These are phyloP conservation scores for Otocyon megalotis DNA, from an alignment of 2,113 vertebrate species.

Conservation along the genomic window DNA sequence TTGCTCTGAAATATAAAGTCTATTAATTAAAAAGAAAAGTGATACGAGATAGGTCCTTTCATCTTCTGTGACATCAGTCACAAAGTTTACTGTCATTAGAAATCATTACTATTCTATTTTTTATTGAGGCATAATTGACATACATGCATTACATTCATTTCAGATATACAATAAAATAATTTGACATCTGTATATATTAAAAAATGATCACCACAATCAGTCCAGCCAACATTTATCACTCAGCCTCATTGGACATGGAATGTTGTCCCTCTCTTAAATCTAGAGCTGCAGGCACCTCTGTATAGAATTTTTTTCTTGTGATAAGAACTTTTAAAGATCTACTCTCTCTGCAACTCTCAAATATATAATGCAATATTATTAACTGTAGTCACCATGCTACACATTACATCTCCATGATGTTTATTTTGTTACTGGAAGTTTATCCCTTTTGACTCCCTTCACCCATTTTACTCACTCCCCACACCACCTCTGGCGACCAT, in stretches of 20 bases:
- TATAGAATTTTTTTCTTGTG: not conserved
- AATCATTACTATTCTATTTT: not conserved
- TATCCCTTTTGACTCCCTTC: not conserved
- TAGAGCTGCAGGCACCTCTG: too few species aligned
- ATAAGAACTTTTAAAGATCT: not conserved
- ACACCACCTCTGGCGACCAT: not conserved
- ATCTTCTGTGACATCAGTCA: not conserved
- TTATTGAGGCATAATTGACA: not conserved
- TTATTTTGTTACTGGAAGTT: not conserved
- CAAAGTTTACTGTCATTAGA: conserved; percentile 15
- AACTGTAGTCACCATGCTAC: not conserved
- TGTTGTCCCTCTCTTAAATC: too few species aligned
- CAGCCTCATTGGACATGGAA: too few species aligned
- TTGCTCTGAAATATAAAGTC: not conserved
- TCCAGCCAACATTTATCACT: not conserved
- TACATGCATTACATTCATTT: not conserved
- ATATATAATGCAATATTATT: not conserved
- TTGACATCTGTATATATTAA: not conserved
- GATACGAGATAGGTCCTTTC: not conserved
- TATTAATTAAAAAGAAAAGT: not conserved
- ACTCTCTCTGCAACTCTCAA: not conserved
- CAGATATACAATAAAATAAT: not conserved
- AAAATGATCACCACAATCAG: not conserved
- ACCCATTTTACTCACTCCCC: not conserved
- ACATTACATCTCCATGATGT: not conserved